Evolutionary conservation across 2,113 vertebrate species (phyloP).

Genomic region (Pachyramphus minor): DNA sequence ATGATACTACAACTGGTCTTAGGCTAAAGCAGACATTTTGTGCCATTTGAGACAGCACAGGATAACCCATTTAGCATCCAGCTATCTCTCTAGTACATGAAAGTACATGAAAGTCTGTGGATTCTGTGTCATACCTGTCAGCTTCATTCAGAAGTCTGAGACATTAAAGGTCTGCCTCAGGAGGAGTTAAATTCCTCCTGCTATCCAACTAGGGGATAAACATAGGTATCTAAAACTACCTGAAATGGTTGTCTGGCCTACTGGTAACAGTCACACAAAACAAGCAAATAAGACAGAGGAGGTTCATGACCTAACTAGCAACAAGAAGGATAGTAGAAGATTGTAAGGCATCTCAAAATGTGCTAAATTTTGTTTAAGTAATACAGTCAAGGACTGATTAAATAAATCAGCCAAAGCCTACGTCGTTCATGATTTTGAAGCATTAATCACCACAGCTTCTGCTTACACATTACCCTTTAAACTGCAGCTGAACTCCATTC

Average conservation of each 20-base stretch:
- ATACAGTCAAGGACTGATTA: background rate
- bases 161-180: background rate
- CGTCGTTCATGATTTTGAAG: background rate
- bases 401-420: background rate
- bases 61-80: background rate
- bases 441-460: background rate
- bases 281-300: background rate
- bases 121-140: background rate
- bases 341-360: background rate
- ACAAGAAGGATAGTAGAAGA: background rate
- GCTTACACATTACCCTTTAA: background rate
- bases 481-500: background rate
- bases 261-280: background rate
- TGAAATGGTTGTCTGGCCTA: background rate
- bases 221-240: background rate
- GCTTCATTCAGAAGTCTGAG: background rate
- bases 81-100: background rate
- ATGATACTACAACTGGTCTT: background rate
- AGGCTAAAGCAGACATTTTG: background rate
- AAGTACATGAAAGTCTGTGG: background rate
- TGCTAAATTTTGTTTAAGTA: background rate
- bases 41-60: background rate
- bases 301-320: background rate
- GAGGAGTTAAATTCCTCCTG: background rate
- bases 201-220: background rate